phyloP scores from a whole-genome alignment of 37 sponge, comb jelly and placozoan species.

The Cladorhizidae sp. region DNA sequence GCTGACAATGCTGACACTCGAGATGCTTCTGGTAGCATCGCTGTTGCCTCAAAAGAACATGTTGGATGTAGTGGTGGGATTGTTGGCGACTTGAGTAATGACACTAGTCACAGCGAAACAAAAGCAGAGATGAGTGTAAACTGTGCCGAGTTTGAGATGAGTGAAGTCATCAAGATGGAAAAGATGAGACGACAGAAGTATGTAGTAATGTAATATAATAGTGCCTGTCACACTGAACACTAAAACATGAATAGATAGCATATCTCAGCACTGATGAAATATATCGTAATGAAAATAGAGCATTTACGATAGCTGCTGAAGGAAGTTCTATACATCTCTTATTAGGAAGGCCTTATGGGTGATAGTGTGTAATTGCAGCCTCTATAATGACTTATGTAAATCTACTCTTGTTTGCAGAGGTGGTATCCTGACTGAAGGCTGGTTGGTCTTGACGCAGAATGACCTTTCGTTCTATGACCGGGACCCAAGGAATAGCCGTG shows the following conservation, averaged over 20 bases:
- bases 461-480: slow-evolving; percentile 37
- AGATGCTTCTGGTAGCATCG: too few species aligned
- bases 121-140: too few species aligned
- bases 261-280: too few species aligned
- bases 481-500: slow-evolving; percentile 22
- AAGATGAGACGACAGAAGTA: slow-evolving; percentile 2
- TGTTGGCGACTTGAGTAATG: neutral
- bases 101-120: neutral
- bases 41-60: too few species aligned
- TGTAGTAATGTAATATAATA: neutral
- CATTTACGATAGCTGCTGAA: too few species aligned
- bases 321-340: too few species aligned
- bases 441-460: slow-evolving; percentile 36
- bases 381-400: neutral
- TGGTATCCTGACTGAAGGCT: slow-evolving; percentile 18
- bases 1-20: too few species aligned
- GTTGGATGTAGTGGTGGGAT: too few species aligned
- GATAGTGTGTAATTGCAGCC: too few species aligned
- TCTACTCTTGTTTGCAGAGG: slow-evolving; percentile 8
- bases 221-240: neutral
- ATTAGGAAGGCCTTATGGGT: too few species aligned
- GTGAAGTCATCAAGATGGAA: slow-evolving; percentile 22
- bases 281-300: too few species aligned
- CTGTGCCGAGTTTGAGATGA: neutral
- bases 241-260: neutral